Conservation (phyloP, 35 echinoderm and acorn worm species). For the Heliocidaris erythrogramma region DNA sequence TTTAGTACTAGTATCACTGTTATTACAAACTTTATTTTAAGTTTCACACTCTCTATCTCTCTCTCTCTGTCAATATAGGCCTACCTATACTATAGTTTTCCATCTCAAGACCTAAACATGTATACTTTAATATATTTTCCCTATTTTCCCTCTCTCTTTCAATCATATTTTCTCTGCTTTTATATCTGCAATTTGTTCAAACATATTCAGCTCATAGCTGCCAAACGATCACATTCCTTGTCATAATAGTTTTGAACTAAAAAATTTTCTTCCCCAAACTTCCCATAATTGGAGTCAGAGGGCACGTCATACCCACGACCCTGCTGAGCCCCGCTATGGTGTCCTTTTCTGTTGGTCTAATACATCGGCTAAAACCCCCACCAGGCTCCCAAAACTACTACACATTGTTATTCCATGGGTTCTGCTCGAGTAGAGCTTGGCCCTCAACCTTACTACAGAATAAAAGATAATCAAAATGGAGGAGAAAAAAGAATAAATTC, state of each 20-base stretch:
- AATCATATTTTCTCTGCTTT: not conserved
- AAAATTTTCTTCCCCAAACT: not conserved
- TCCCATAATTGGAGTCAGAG: not conserved
- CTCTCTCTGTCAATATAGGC: too few species aligned
- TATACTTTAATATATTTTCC: not conserved
- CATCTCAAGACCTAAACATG: too few species aligned
- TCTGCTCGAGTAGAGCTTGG: not conserved
- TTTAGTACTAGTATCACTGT: too few species aligned
- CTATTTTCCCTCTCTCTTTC: not conserved
- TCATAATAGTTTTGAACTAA: not conserved
- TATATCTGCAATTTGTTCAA: not conserved
- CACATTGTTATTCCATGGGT: not conserved
- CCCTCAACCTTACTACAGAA: not conserved
- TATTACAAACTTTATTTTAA: too few species aligned
- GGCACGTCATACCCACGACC: not conserved
- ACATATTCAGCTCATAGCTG: not conserved
- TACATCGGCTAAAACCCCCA: not conserved
- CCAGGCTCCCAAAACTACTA: not conserved
- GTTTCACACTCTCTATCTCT: too few species aligned
- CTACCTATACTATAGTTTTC: too few species aligned
- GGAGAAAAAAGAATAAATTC: not conserved
- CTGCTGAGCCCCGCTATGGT: not conserved
- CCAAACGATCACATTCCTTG: not conserved
- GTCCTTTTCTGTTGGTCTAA: not conserved
- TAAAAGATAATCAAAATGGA: not conserved